Base-by-base conservation (phyloP, 2,797 vertebrate species). In the Catamblyrhynchus diadema region DNA sequence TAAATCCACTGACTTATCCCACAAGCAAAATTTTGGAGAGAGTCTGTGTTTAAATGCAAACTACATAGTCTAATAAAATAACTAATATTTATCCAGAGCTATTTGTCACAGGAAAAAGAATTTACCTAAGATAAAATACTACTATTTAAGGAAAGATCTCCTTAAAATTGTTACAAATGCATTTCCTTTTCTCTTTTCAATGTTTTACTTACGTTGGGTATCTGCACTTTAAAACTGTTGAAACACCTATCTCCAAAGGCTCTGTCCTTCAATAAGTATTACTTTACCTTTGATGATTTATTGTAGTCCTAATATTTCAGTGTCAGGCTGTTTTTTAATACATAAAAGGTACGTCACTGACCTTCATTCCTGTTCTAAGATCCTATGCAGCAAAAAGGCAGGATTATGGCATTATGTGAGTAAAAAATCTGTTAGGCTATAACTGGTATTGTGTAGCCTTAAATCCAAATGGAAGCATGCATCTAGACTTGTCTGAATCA, bases 1-100 rank as follows among this genome's bases (percentile, higher is more conserved):
- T 69, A 39, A 75, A 67, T 53, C 4, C 25, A 51, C 15, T 1
- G 12, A 21, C 8, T 19, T 65, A 37, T 25, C 21, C 56, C 18
- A 30, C 0, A 0, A 71, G 2, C 19, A 59, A 27, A 33, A 32
- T 65, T 77, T 73, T 77, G 32, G 15, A 65, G 16, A 42, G 10
- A 30, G 16, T 25, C 20, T 81, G 6, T 45, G 4, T 70, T 82
- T 33, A 71, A 44, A 23, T 53, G 4, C 8, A 71, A 28, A 45
- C 6, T 16, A 11, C 2, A 6, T 21, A 27, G 10, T 54, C 15
- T 45, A 67, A 14, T 41, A 67, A 82, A 81, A 73, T 32, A 42
- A 17, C 3, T 13, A 8, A 19, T 61, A 35, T 37, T 75, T 59
- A 27, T 45, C 6, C 23, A 56, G 30, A 69, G 27, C 0, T 45